Conservation (phyloP, 2,797 vertebrate genomes). For the Zonotrichia albicollis region DNA sequence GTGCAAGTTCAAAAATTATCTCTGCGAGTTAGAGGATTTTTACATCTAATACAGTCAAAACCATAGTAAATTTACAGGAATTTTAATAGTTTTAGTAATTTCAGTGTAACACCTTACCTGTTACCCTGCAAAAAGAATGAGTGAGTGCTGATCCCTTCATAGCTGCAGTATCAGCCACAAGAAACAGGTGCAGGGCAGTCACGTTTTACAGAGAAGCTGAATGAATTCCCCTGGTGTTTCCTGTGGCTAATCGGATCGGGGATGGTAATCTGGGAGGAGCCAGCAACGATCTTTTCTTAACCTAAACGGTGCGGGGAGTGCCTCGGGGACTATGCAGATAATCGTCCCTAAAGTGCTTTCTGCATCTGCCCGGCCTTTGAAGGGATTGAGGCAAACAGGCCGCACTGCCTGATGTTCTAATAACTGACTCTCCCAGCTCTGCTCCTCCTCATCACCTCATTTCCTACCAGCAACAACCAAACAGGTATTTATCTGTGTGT, state of each 20-base stretch:
- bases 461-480: neutral
- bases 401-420: neutral
- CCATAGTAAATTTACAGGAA: neutral
- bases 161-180: neutral
- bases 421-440: neutral
- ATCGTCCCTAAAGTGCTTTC: conserved; percentile 33
- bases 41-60: neutral
- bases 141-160: conserved; percentile 63
- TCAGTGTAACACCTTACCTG: conserved; percentile 50
- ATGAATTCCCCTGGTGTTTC: conserved; percentile 26
- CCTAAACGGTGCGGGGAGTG: neutral
- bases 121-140: conserved; percentile 56
- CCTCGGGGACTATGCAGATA: neutral
- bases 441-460: neutral
- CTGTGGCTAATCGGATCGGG: conserved; percentile 54
- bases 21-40: neutral
- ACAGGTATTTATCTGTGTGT: neutral
- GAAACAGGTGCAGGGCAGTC: neutral
- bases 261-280: conserved; percentile 61
- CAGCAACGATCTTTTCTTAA: conserved; percentile 39
- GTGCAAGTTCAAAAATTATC: neutral
- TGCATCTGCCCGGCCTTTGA: neutral
- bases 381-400: conserved; percentile 43
- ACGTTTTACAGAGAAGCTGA: neutral
- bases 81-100: neutral